Evolutionary conservation across 2,113 vertebrate genomes (phyloP).

Genomic region (Cyphomyrus plagiostoma): DNA sequence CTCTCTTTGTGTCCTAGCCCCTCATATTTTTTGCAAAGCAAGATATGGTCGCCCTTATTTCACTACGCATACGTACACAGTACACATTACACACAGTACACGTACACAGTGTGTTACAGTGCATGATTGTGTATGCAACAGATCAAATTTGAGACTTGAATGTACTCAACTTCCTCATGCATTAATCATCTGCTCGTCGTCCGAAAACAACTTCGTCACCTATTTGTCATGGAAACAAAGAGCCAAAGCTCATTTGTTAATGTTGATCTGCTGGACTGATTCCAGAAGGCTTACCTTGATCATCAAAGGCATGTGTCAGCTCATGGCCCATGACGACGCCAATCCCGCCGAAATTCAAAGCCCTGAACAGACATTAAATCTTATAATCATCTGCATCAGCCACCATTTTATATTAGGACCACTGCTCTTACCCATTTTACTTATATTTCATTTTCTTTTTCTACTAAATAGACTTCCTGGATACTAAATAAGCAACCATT

Average conservation of each 20-base stretch:
- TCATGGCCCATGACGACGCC: slow-evolving; percentile 94
- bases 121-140: background rate
- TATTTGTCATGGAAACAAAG: background rate
- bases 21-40: background rate
- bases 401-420: background rate
- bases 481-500: background rate
- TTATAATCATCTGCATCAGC: background rate
- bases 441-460: background rate
- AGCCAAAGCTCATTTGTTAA: background rate
- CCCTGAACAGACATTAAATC: slow-evolving; percentile 53
- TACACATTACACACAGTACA: no score
- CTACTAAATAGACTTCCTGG: background rate
- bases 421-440: background rate
- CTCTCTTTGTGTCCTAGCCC: background rate
- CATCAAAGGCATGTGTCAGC: slow-evolving; percentile 90
- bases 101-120: background rate
- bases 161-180: background rate
- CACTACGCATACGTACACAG: background rate
- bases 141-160: background rate
- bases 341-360: slow-evolving; percentile 89
- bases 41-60: background rate
- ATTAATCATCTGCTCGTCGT: background rate
- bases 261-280: background rate
- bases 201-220: background rate
- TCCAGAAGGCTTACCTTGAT: slow-evolving; percentile 69